A percentile compares a stretch with the other conserved stretches of the same genome.
These are phyloP conservation scores for Scortum barcoo DNA, from an alignment of 2,113 vertebrate species.

Conservation along the genomic window DNA sequence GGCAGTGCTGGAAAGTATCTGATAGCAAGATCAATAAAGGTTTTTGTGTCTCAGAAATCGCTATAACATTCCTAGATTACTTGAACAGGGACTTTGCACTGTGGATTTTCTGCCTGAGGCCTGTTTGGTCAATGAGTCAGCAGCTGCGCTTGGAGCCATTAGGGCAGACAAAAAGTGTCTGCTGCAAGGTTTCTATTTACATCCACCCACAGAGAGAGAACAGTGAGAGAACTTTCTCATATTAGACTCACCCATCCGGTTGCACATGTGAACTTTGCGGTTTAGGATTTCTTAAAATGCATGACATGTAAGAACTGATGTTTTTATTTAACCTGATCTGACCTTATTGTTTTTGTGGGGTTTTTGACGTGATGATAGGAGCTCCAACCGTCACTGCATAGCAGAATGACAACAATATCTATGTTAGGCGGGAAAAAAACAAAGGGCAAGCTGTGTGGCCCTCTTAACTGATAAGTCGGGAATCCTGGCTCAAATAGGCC, in stretches of 20 bases:
- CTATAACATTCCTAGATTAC: slow-evolving; percentile 25
- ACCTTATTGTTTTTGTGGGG: neutral
- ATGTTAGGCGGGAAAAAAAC: slow-evolving; percentile 1
- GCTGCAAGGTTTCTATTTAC: slow-evolving; percentile 66
- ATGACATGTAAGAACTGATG: neutral
- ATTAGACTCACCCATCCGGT: neutral
- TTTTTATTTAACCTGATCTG: neutral
- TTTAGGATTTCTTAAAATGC: neutral
- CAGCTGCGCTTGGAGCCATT: slow-evolving; percentile 63
- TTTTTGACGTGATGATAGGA: neutral
- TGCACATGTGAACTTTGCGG: neutral
- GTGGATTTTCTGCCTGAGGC: slow-evolving; percentile 25
- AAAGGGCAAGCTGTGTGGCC: slow-evolving; percentile 18
- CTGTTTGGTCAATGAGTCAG: slow-evolving; percentile 64
- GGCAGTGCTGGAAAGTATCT: neutral
- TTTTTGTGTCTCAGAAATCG: slow-evolving; percentile 16
- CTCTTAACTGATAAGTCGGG: slow-evolving; percentile 59
- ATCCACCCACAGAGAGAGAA: slow-evolving; percentile 39
- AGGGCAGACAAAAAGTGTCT: slow-evolving; percentile 54
- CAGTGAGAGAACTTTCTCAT: slow-evolving; percentile 30
- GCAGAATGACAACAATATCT: slow-evolving; percentile 18
- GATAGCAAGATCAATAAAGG: neutral
- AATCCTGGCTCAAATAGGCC: slow-evolving; percentile 34
- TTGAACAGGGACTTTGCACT: slow-evolving; percentile 28
- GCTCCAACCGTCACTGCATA: slow-evolving; percentile 30